Evolutionary conservation across 2,888 invertebrate genomes (phyloP).

Genomic region (Xestia rhomboidea): DNA sequence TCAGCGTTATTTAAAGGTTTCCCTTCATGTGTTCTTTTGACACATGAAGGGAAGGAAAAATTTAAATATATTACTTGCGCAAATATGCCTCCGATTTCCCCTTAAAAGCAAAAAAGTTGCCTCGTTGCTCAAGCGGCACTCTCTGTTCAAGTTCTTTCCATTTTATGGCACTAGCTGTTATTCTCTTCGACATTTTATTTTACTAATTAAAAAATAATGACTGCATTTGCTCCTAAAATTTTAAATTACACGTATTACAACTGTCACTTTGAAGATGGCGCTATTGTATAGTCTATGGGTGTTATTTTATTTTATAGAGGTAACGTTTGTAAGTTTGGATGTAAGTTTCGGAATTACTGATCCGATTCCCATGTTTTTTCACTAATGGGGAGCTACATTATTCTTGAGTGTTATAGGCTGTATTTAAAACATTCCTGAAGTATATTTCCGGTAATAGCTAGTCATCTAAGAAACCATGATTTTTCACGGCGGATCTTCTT

Average conservation of each 20-base stretch:
- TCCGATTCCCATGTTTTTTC: too few relatives aligned
- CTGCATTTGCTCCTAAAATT: neutral
- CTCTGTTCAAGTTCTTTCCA: slow-evolving; percentile 81
- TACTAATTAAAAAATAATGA: neutral
- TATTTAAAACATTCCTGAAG: neutral
- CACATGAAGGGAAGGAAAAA: too few relatives aligned
- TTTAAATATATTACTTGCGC: slow-evolving; percentile 71
- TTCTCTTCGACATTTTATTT: slow-evolving; percentile 78
- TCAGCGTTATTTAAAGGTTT: too few relatives aligned
- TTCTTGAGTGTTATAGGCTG: neutral
- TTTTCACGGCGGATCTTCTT: neutral
- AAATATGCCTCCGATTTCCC: slow-evolving; percentile 82
- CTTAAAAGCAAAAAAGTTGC: slow-evolving; percentile 80
- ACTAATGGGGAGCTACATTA: neutral
- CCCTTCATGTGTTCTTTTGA: too few relatives aligned
- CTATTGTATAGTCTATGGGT: slow-evolving; percentile 7
- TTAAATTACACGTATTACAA: slow-evolving; percentile 21
- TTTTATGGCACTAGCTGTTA: slow-evolving; percentile 78
- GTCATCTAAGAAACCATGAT: neutral
- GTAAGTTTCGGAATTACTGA: neutral
- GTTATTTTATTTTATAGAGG: slow-evolving; percentile 1
- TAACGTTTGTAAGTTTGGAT: neutral
- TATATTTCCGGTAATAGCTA: neutral
- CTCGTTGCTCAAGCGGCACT: slow-evolving; percentile 79
- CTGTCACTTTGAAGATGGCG: slow-evolving; percentile 18